A percentile compares a stretch with the other conserved stretches of the same genome.
Conservation (phyloP, 2,888 invertebrate genomes). For the Liopterus haemorrhoidalis region DNA sequence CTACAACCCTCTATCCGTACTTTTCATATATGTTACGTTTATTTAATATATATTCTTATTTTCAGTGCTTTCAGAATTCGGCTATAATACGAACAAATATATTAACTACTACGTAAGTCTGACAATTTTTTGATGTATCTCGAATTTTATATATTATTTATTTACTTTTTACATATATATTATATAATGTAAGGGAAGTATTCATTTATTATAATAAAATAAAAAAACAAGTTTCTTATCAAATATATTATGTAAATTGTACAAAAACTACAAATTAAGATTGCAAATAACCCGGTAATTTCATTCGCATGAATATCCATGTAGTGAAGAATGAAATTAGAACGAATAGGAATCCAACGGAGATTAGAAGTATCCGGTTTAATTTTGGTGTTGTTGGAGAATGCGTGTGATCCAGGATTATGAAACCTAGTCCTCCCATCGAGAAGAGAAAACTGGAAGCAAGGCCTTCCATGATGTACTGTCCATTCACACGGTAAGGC, state of each 20-base stretch:
- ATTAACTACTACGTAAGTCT: neutral
- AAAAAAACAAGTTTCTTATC: neutral
- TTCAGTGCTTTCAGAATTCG: slow-evolving; percentile 57
- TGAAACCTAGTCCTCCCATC: slow-evolving; percentile 92
- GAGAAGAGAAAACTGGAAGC: slow-evolving; percentile 97
- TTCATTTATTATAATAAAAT: slow-evolving; percentile 9
- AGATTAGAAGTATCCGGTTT: slow-evolving; percentile 82
- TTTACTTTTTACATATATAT: slow-evolving; percentile 7
- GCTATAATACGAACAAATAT: slow-evolving; percentile 44
- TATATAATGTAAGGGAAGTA: slow-evolving; percentile 4
- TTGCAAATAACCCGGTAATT: slow-evolving; percentile 79
- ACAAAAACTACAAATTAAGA: slow-evolving; percentile 48
- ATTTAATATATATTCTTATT: slow-evolving; percentile 23
- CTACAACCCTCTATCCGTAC: neutral
- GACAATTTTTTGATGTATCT: too few relatives aligned
- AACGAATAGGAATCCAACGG: slow-evolving; percentile 87
- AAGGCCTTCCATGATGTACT: slow-evolving; percentile 98
- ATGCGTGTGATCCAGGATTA: slow-evolving; percentile 91
- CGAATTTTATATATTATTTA: slow-evolving; percentile 12
- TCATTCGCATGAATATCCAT: slow-evolving; percentile 98
- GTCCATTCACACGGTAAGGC: slow-evolving; percentile 97
- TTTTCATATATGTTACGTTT: slow-evolving; percentile 4
- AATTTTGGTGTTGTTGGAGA: slow-evolving; percentile 84
- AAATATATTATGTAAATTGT: slow-evolving; percentile 2
- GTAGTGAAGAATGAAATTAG: slow-evolving; percentile 92